Percentiles rank a stretch among this genome's conserved stretches.
Conservation (phyloP, 2,113 vertebrate species). For the Chloropsis cyanopogon region DNA sequence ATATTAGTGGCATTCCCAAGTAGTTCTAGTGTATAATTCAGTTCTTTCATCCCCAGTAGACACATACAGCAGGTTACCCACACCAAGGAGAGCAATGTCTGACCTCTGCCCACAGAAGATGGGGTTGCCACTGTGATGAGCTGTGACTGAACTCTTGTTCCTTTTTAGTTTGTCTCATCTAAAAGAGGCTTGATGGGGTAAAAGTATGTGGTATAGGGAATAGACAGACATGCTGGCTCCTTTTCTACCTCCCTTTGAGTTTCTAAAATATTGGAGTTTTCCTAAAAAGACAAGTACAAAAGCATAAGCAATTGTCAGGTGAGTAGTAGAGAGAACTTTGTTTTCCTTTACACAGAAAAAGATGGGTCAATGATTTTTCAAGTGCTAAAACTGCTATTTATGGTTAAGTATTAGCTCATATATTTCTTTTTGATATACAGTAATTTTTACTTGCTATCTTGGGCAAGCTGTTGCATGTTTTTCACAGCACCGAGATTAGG, state of each 20-base stretch:
- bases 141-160: not conserved
- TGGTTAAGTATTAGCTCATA: not conserved
- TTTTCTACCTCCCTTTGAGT: not conserved
- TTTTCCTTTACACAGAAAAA: not conserved
- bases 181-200: not conserved
- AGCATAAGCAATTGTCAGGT: not conserved
- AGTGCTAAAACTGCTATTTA: not conserved
- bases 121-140: not conserved
- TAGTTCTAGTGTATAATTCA: not conserved
- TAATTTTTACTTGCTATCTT: not conserved
- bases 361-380: not conserved
- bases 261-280: not conserved
- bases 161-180: not conserved
- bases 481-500: not conserved
- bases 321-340: not conserved
- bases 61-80: not conserved
- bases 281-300: not conserved
- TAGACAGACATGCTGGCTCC: not conserved
- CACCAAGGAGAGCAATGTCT: not conserved
- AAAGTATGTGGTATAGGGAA: not conserved
- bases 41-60: not conserved
- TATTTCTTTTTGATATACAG: not conserved
- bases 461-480: not conserved
- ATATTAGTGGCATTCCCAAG: not conserved
- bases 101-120: not conserved